A percentile compares a stretch with the other conserved stretches of the same genome.
phyloP scores from a whole-genome alignment of 2,113 vertebrate genomes.

The Ctenomys sociabilis region DNA sequence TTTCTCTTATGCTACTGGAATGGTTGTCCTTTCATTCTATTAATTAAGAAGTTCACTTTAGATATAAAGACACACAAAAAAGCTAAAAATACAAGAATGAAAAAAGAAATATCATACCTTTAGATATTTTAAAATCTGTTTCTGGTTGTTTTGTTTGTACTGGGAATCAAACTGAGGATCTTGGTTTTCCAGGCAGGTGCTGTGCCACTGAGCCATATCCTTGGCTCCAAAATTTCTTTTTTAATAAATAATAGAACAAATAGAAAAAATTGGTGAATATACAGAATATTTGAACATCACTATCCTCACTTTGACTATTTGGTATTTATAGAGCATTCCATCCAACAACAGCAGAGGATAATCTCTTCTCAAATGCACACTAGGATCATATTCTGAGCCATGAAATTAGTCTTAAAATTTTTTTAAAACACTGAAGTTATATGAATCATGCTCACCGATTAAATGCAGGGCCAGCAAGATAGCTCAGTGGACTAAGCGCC shows the following conservation, averaged over 20 bases:
- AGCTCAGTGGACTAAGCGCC: too few relatives aligned
- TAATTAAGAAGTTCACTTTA: constrained; percentile 16
- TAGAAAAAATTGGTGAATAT: not conserved
- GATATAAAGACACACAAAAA: constrained; percentile 29
- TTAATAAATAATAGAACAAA: constrained; percentile 8
- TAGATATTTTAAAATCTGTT: not conserved
- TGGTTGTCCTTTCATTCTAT: not conserved
- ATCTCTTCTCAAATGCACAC: not conserved
- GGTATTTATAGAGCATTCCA: not conserved
- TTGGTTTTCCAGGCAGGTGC: too few relatives aligned
- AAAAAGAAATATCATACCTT: not conserved
- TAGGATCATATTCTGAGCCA: not conserved
- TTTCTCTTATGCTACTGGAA: not conserved
- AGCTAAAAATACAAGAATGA: not conserved
- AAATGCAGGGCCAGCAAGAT: not conserved
- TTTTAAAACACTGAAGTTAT: not conserved
- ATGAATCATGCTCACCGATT: not conserved
- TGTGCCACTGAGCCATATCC: too few relatives aligned
- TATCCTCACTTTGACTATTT: not conserved
- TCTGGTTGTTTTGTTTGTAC: not conserved
- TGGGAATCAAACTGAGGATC: too few relatives aligned
- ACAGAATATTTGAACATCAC: not conserved
- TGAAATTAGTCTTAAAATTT: not conserved
- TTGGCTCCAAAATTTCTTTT: not conserved
- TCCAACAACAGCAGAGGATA: not conserved